Base-by-base conservation (phyloP, 1,140 invertebrate species). In the Bombus soroeensis region DNA sequence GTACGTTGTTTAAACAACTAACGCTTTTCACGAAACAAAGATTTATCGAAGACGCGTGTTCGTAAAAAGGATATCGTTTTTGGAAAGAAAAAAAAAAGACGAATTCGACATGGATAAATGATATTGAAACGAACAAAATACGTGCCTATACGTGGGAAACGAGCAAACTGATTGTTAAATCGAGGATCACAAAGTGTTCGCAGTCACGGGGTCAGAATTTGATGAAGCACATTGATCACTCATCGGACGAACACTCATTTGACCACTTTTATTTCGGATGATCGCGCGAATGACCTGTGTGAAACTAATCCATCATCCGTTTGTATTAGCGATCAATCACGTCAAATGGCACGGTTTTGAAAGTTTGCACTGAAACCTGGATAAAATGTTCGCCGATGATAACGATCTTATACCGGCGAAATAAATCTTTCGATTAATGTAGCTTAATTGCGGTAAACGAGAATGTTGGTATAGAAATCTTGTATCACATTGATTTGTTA, bases 181-280 rank as follows among this genome's bases (percentile, higher is more conserved):
- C n/a, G 53, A 71, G 57, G 25, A 39, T 57, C 34, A 22, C 32
- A 25, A 39, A 71, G n/a, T 66, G 39, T 78, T 68, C 13, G 22
- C 12, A 79, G 62, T 68, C 62, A 25, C 41, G 22, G 41, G 77
- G 39, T 73, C 68, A 73, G 39, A 47, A 53, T 81, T 73, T 73
- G 70, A 81, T 57, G 70, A 81, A 53, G 53, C 70, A 43, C 80
- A 43, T 81, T 73, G 70, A 73, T 81, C 70, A 43, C 34, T 70
- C 64, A 77, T 62, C 74, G 18, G 18, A 28, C 22, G 32, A 32
- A 43, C 25, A 25, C 39, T 78, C 59, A 78, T 79, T 70, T 34
- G 37, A 28, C n/a, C 53, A 53, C n/a, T 43, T 81, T 81, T 81
- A 62, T 81, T 81, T 74, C 70, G 53, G 39, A 81, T 62, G 70